Evolutionary conservation across 35 echinoderm and acorn worm species (phyloP).

Genomic region (Ophioderma brevispina): DNA sequence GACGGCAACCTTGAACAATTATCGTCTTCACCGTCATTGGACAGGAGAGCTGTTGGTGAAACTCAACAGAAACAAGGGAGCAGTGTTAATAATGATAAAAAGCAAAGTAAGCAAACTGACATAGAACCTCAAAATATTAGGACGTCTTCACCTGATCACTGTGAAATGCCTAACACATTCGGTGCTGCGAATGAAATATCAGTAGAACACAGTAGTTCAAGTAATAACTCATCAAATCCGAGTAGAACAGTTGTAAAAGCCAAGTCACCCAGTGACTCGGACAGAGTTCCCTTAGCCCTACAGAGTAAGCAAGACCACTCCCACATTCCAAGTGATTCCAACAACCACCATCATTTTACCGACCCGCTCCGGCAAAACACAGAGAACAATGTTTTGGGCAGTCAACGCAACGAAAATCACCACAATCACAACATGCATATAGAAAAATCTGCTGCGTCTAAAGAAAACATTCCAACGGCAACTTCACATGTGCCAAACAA

Average conservation of each 20-base stretch:
- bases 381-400: not conserved
- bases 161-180: not conserved
- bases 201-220: not conserved
- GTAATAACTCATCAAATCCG: not conserved
- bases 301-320: not conserved
- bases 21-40: not conserved
- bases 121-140: not conserved
- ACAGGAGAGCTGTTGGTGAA: not conserved
- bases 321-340: not conserved
- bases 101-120: not conserved
- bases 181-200: not conserved
- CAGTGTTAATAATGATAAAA: not conserved
- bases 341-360: not conserved
- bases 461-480: not conserved
- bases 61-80: not conserved
- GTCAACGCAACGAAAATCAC: not conserved
- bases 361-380: not conserved
- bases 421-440: not conserved
- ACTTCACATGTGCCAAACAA: not conserved
- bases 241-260: not conserved
- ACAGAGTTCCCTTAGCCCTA: too few relatives aligned
- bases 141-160: not conserved
- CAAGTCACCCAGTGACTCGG: not conserved
- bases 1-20: not conserved
- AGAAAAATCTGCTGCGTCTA: not conserved